A percentile compares a stretch with the other conserved stretches of the same genome.
Conservation (phyloP, 2,797 vertebrate species). For the Salarias fasciatus region DNA sequence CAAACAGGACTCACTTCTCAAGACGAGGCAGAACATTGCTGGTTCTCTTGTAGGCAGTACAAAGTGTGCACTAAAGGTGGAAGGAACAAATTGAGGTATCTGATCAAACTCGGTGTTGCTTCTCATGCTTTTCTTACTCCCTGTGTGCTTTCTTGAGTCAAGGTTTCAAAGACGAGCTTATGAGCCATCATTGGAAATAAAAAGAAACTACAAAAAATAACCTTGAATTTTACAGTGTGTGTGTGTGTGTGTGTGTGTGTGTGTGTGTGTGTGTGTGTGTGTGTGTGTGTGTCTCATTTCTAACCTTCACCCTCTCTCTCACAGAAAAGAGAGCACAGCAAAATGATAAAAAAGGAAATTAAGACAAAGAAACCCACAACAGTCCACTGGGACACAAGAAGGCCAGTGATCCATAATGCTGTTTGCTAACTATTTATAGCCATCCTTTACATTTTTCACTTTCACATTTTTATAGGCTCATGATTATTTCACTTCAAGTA, state of each 20-base stretch:
- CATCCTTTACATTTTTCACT: conserved; percentile 78
- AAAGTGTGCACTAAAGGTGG: neutral
- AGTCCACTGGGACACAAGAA: conserved; percentile 63
- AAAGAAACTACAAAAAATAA: neutral
- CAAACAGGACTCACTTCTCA: conserved; percentile 44
- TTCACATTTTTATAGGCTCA: conserved; percentile 82
- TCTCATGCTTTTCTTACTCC: conserved; percentile 7
- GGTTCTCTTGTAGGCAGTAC: conserved; percentile 12
- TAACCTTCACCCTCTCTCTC: conserved; percentile 39
- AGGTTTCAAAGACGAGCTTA: neutral
- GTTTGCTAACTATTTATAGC: conserved; percentile 77
- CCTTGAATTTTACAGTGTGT: neutral
- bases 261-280: conserved; percentile 8
- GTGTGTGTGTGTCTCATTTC: too few relatives aligned
- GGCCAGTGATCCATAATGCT: conserved; percentile 72
- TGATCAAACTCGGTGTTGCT: conserved; percentile 22
- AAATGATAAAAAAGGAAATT: conserved; percentile 51
- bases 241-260: neutral
- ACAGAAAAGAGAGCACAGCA: conserved; percentile 12
- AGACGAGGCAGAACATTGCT: conserved; percentile 28
- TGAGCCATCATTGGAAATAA: neutral
- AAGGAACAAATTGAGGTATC: conserved; percentile 12
- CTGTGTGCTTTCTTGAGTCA: neutral
- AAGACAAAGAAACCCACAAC: conserved; percentile 56
- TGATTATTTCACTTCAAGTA: conserved; percentile 80